Base-by-base conservation (phyloP, 2,888 invertebrate species). In the Bimastos eiseni region DNA sequence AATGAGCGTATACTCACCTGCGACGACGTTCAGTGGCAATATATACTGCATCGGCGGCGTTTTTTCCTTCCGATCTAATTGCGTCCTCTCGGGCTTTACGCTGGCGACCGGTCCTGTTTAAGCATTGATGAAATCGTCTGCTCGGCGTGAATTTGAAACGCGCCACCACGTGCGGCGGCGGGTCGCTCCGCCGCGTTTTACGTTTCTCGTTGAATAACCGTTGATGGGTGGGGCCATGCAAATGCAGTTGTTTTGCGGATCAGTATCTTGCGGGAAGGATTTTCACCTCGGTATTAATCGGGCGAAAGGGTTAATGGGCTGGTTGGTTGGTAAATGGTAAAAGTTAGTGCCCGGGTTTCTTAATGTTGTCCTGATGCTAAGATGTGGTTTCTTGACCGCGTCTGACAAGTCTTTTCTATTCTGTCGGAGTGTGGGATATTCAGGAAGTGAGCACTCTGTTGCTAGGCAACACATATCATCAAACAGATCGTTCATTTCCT, bases 81-180 rank as follows among this genome's bases (percentile, higher is more conserved):
- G 86, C 86, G 86, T 86, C 34, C 36, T 86, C 34, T 37, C n/a
- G 86, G 34, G 86, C 36, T 37, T 37, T 86, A 24, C 37, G 86
- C 37, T 24, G 86, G 34, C 86, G 33, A n/a, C 13, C 36, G 86
- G 86, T 8, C 84, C 86, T 86, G 36, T 86, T 86, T 36, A 86
- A 86, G 86, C 86, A 86, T 86, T 86, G 86, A 86, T 86, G 86
- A 86, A 86, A 86, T 86, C 86, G 37, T 86, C 86, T 36, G 86
- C 86, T 34, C 37, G 5, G 86, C 37, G 37, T 86, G 86, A 86
- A 86, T 86, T 86, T 86, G 86, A 86, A 86, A 86, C 37, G 36
- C 84, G 19, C n/a, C n/a, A n/a, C 84, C 19, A 34, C 84, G 34
- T 19, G 84, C 21, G 41, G 41, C 41, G 13, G 41, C 49, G 70